Evolutionary conservation across 2,797 vertebrate genomes (phyloP).

Genomic region (Pelochelys cantorii): DNA sequence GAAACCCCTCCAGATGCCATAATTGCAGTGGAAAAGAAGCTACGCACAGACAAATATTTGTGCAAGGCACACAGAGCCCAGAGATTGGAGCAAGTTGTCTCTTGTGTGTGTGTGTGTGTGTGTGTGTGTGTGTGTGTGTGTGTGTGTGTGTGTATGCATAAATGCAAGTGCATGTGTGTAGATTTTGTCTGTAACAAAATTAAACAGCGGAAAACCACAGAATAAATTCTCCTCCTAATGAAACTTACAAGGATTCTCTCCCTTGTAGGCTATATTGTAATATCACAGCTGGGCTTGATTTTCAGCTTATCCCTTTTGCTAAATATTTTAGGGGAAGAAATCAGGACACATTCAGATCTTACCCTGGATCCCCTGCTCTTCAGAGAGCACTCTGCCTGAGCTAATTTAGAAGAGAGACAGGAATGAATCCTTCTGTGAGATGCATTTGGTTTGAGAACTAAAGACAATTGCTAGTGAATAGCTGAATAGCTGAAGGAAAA

Average conservation of each 20-base stretch:
- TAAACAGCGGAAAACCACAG: not conserved
- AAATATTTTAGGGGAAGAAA: slow-evolving; percentile 3
- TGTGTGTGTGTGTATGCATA: not conserved
- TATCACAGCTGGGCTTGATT: not conserved
- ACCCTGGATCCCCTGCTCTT: slow-evolving; percentile 18
- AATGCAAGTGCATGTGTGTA: not conserved
- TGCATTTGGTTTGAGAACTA: not conserved
- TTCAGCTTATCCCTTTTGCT: not conserved
- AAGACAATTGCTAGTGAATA: not conserved
- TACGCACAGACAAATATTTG: slow-evolving; percentile 66
- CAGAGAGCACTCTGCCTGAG: not conserved
- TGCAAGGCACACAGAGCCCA: slow-evolving; percentile 48
- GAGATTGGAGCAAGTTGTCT: slow-evolving; percentile 18
- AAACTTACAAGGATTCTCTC: not conserved
- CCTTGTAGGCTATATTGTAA: not conserved
- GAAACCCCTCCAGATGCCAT: slow-evolving; percentile 48
- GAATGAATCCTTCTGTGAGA: not conserved
- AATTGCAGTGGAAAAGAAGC: slow-evolving; percentile 33
- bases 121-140: not conserved
- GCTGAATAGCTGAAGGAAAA: slow-evolving; percentile 22
- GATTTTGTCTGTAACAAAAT: not conserved
- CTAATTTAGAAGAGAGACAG: not conserved
- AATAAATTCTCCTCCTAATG: not conserved
- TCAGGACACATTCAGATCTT: not conserved
- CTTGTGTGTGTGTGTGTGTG: not conserved